Percentiles rank a stretch among this genome's conserved stretches.
These are phyloP conservation scores for Lepas anatifera DNA, from an alignment of 2,888 invertebrate species.

Conservation along the genomic window DNA sequence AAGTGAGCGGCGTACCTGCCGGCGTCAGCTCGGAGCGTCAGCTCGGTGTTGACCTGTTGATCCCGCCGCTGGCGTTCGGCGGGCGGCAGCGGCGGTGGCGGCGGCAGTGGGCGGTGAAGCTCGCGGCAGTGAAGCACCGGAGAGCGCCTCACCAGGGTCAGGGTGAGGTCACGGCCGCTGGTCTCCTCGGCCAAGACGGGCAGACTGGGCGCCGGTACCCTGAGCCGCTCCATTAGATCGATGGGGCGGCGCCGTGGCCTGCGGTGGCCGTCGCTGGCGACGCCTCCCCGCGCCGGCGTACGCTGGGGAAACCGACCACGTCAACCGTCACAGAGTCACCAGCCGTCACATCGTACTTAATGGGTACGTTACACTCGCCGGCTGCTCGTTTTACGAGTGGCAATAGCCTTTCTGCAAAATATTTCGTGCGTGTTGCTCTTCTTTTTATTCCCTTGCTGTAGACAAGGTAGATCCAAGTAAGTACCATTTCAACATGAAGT, in stretches of 20 bases:
- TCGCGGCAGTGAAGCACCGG: not conserved
- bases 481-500: no score
- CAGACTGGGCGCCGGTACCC: not conserved
- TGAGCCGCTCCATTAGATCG: not conserved
- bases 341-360: no score
- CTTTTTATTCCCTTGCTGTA: no score
- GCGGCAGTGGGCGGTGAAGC: not conserved
- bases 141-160: not conserved
- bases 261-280: no score
- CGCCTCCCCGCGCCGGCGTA: no score
- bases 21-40: not conserved
- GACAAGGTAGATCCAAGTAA: no score
- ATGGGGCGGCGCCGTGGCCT: not conserved
- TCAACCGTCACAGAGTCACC: no score
- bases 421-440: no score
- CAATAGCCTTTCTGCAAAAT: no score
- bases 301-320: no score
- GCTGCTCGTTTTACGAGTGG: no score
- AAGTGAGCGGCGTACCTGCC: not conserved
- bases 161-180: not conserved
- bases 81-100: not conserved
- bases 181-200: not conserved
- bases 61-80: not conserved
- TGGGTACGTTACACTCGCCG: no score
- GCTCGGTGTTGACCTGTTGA: not conserved